Evolutionary conservation across 2,113 vertebrate species (phyloP), one percentile per base, ranked within the genome.

Genomic region (Takifugu flavidus): DNA sequence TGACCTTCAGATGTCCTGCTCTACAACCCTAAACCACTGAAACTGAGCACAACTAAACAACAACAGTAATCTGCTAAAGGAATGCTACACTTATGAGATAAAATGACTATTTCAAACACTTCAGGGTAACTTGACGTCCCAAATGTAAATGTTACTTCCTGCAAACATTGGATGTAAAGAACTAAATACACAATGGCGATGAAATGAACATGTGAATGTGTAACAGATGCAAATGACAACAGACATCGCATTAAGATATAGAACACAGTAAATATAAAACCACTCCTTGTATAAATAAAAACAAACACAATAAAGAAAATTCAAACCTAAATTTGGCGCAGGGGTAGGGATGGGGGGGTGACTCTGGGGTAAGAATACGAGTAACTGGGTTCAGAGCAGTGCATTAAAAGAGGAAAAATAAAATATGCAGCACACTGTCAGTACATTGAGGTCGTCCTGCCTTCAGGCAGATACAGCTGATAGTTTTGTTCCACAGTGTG

Each of bases 321-420:
- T 52, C 62, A 81, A 79, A 70, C 20, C 31, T 13, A 63, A 44
- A 29, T 3, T 52, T 45, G 15, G 67, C 20, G 5, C 11, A n/a
- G 8, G 61, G 20, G 7, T 7, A 42, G 20, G 26, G 6, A n/a
- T n/a, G 39, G 39, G 47, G 39, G 65, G 49, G 49, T 69, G 70
- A 25, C 31, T 53, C 49, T 59, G 57, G 39, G 45, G 63, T 56
- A 72, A 82, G 68, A 60, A 53, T 74, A 87, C 88, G 86, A 80
- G 70, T 60, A 74, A 74, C 72, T 51, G 63, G 58, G 31, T 44
- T 56, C 70, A 79, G 74, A 72, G 78, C 88, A 90, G 89, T 89
- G 88, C 88, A 85, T 82, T 78, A 72, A 86, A 89, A 73, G 20
- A 65, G 82, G 58, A 81, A 86, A 70, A 72, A 62, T 86, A 78